Evolutionary conservation across 2,113 vertebrate genomes (phyloP).

Genomic region (Archocentrus centrarchus): DNA sequence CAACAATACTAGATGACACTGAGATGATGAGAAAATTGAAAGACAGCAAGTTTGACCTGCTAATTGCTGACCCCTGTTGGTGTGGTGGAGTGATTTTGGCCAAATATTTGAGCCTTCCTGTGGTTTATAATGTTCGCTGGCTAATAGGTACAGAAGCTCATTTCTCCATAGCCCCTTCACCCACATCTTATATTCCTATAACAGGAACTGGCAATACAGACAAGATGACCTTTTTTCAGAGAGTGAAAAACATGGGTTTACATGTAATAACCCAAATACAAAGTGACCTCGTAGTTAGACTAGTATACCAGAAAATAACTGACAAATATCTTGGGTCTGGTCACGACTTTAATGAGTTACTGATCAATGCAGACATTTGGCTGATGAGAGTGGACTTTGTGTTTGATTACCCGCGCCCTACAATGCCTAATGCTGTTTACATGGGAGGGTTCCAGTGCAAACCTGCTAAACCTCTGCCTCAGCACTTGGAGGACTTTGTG

Average conservation of each 20-base stretch:
- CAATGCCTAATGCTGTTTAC: constrained; percentile 79
- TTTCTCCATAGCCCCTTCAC: neutral
- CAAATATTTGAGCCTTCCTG: constrained; percentile 74
- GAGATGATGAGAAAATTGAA: constrained; percentile 40
- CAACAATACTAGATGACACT: constrained; percentile 47
- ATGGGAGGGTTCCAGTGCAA: constrained; percentile 81
- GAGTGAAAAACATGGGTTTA: neutral
- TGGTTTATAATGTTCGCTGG: constrained; percentile 79
- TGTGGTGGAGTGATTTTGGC: constrained; percentile 68
- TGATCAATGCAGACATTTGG: fast-evolving
- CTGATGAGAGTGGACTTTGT: neutral
- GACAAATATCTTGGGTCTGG: neutral
- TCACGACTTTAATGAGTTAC: neutral
- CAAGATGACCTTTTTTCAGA: neutral
- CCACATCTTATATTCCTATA: neutral
- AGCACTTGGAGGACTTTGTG: constrained; percentile 75
- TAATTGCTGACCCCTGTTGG: constrained; percentile 72
- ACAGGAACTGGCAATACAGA: neutral
- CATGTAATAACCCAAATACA: neutral
- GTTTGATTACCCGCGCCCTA: constrained; percentile 67
- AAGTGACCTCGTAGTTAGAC: fast-evolving
- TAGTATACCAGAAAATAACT: neutral
- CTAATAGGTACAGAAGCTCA: constrained; percentile 61
- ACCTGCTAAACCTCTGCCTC: constrained; percentile 71
- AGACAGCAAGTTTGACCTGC: constrained; percentile 67